Evolutionary conservation across 2,888 invertebrate genomes (phyloP), one percentile per base, ranked within the genome.

Genomic region (Cryptocheilus praepositus): DNA sequence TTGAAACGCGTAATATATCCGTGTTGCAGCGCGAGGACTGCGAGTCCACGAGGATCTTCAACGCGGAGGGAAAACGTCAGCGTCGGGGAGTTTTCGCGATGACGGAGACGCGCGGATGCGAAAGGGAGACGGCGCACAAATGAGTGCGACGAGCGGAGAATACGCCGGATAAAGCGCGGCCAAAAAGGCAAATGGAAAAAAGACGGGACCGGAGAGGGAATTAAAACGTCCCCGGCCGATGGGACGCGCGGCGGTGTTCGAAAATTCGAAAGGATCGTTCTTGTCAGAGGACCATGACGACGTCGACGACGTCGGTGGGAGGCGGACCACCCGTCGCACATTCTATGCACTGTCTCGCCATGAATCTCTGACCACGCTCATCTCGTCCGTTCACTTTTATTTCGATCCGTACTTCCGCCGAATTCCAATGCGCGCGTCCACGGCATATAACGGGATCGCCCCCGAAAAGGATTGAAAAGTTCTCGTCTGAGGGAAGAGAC

Each of bases 401-500:
- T 18, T 18, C 49, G 49, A 49, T 49, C 49, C 49, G 18, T 36
- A 36, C 18, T 49, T 64, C 53, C 44, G 11, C 55, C 45, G 44
- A 62, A 28, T 25, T 65, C 22, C 43, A 62, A 56, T 61, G 56
- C 56, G 55, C 21, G 22, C 49, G 55, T 25, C 43, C n/a, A 18
- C 36, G 36, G 36, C 3, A 36, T 21, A 55, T 19, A 19, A 43
- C 46, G 36, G 46, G 18, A n/a, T 36, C 8, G 25, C 49, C n/a
- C 22, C 59, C 77, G 64, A 54, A 74, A 77, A 64, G 77, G 77
- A 67, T 77, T 74, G 74, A 59, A 74, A 74, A 70, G 63, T 74
- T 61, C 63, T 59, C 36, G 36, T 36, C 64, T 55, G 74, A 69
- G 73, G 57, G 70, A 5, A 36, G 36, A 36, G 36, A 36, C 36